Conservation (phyloP, 2,797 vertebrate species). For the Tragopan temminckii region DNA sequence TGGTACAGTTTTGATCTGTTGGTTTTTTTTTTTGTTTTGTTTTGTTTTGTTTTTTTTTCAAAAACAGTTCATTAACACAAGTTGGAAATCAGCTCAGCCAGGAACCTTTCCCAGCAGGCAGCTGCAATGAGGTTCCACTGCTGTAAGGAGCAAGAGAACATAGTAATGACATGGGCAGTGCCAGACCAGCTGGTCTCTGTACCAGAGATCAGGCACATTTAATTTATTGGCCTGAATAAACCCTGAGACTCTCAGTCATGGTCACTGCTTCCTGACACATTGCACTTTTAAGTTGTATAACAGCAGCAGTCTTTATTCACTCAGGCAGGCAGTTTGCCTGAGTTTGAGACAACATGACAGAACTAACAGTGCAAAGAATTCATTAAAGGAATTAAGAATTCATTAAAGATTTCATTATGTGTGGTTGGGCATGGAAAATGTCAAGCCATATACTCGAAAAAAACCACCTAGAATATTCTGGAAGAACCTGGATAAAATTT, state of each 20-base stretch:
- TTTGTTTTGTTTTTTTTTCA: neutral
- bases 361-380: neutral
- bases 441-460: neutral
- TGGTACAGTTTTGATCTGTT: neutral
- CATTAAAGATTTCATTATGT: neutral
- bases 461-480: neutral
- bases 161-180: neutral
- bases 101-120: neutral
- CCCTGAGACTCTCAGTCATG: neutral
- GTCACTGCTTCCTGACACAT: neutral
- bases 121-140: neutral
- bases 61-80: neutral
- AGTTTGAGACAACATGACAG: neutral
- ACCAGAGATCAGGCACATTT: neutral
- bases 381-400: neutral
- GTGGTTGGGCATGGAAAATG: neutral
- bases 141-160: neutral
- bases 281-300: neutral
- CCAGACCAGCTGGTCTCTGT: constrained; percentile 36
- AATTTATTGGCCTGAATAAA: neutral
- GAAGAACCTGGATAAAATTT: neutral
- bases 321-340: neutral
- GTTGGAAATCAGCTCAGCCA: neutral
- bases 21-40: neutral
- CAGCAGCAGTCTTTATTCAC: neutral